Percentiles rank a stretch among this genome's conserved stretches.
Evolutionary conservation across 1,140 invertebrate genomes (phyloP).

Genomic region (Metaphire vulgaris): DNA sequence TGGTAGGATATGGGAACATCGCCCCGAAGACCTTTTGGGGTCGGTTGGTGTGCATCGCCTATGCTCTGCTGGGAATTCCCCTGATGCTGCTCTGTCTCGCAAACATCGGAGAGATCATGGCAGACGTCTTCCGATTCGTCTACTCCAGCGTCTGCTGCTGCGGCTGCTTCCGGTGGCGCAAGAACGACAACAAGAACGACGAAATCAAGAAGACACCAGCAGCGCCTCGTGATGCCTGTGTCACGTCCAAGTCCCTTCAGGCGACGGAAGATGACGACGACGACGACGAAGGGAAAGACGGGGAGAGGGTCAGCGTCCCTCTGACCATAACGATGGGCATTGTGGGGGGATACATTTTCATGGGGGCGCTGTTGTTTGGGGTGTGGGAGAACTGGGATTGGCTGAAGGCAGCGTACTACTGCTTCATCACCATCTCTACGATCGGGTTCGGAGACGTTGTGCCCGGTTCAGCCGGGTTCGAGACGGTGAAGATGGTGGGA

Average conservation of each 20-base stretch:
- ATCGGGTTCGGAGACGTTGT: slow-evolving; percentile 94
- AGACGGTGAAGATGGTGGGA: slow-evolving; percentile 62
- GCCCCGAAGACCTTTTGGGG: slow-evolving; percentile 81
- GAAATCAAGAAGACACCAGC: slow-evolving; percentile 34
- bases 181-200: not conserved
- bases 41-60: too few species aligned
- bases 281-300: slow-evolving; percentile 42
- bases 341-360: slow-evolving; percentile 79
- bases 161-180: slow-evolving; percentile 4
- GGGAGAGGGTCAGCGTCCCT: slow-evolving; percentile 58
- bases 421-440: slow-evolving; percentile 71
- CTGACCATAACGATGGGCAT: slow-evolving; percentile 81
- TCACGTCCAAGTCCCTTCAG: too few species aligned
- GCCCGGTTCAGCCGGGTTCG: slow-evolving; percentile 63
- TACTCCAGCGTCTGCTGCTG: slow-evolving; percentile 71
- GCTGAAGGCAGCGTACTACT: slow-evolving; percentile 64
- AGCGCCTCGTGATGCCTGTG: slow-evolving; percentile 29
- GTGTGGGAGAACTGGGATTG: slow-evolving; percentile 72
- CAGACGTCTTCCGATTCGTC: slow-evolving; percentile 89
- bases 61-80: slow-evolving; percentile 91
- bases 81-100: slow-evolving; percentile 82
- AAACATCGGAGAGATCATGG: slow-evolving; percentile 91
- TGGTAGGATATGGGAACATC: slow-evolving; percentile 85
- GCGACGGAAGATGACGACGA: too few species aligned
- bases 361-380: slow-evolving; percentile 81